Conservation (phyloP, 37 sponge, comb jelly and placozoan species). For the Ianthella basta region DNA sequence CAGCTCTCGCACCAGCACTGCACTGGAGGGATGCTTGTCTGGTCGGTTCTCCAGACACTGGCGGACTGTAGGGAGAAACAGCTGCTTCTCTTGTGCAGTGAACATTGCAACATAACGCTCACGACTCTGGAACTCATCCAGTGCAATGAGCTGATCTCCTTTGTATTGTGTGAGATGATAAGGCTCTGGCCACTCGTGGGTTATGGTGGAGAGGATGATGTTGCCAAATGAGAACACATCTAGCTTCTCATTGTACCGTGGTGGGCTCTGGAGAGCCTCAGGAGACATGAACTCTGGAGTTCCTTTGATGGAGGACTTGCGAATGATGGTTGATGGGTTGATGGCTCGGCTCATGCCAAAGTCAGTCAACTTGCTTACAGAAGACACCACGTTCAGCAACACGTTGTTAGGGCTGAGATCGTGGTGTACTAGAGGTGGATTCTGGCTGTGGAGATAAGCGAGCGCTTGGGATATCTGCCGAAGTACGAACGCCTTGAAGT, state of each 20-base stretch:
- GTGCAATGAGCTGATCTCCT: background rate
- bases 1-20: too few species aligned
- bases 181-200: constrained; percentile 15
- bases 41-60: constrained; percentile 5
- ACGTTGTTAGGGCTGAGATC: constrained; percentile 11
- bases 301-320: too few species aligned
- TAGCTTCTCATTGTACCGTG: background rate
- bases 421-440: background rate
- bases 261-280: background rate
- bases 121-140: constrained; percentile 1
- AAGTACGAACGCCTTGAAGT: background rate
- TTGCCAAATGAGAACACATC: constrained; percentile 12
- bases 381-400: background rate
- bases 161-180: background rate
- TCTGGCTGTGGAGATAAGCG: background rate
- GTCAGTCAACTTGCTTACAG: background rate
- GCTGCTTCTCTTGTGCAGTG: background rate
- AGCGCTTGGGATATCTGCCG: background rate
- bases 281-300: background rate
- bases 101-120: background rate
- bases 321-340: background rate
- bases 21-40: too few species aligned
- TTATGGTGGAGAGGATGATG: background rate
- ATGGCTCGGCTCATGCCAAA: background rate
- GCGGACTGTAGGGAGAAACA: background rate